Base-by-base conservation (phyloP, 1,140 invertebrate species). In the Drosophila parvula region DNA sequence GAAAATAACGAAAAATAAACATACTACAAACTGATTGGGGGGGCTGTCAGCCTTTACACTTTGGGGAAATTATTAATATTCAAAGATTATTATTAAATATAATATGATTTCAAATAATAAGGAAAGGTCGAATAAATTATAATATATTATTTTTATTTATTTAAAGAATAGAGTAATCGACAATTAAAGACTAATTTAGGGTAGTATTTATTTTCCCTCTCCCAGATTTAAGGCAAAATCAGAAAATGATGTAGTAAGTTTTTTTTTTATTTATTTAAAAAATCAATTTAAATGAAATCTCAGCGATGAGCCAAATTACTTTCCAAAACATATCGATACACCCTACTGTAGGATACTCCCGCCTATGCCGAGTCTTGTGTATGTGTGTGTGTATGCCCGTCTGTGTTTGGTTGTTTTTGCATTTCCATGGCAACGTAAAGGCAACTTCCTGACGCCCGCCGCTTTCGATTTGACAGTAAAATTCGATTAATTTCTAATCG, bases 401-500 rank as follows among this genome's bases (percentile, higher is more conserved):
- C 64, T 70, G 81, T 78, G 73, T 74, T 57, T 71, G 64, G 51
- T 71, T 73, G 69, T 79, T 79, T 89, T 90, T 89, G 85, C 81
- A 90, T 89, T 84, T 71, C 84, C 78, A 89, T 89, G 84, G 74
- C 70, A 89, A 90, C 80, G 69, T 79, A 90, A 81, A 56, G 69
- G 56, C 59, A 59, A 73, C 69, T 73, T 73, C 69, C 69, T 73
- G 69, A 71, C 69, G 69, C 73, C 74, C 74, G 64, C 68, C 65
- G 84, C 65, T 79, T 78, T 74, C 85, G 85, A 89, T 90, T 90
- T 90, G 81, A 89, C 84, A 89, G 85, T 75, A 78, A 89, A 89
- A 89, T 89, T 89, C 84, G 84, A 89, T 89, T 89, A 89, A 89
- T 89, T 89, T 84, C 85, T 89, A 89, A 89, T 89, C 84, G 88